Evolutionary conservation across 2,113 vertebrate genomes (phyloP), one percentile per base, ranked within the genome.

Genomic region (Myiozetetes cayanensis): DNA sequence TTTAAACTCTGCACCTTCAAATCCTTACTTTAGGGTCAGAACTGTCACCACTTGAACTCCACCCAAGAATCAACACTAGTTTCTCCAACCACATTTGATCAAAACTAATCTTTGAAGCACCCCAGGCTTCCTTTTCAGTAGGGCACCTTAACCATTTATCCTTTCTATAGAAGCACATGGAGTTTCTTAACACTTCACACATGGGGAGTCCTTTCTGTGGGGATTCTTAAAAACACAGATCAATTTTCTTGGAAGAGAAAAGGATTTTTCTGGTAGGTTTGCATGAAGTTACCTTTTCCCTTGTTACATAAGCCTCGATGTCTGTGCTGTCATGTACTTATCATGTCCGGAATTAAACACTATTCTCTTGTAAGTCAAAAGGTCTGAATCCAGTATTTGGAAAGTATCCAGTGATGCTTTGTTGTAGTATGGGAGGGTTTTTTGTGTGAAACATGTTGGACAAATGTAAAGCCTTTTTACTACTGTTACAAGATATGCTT

Each of bases 381-480:
- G 59, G 30, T 39, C 12, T 77, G 55, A 86, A 70, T 33, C 25
- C 56, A 89, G 52, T 74, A 67, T 46, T 72, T 87, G 91, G 91
- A 80, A 78, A 66, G 77, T 30, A 67, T 89, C 87, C 91, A 92
- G 39, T 7, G 22, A 59, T 70, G 43, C n/a, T 83, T 79, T 27
- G 24, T 2, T 58, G 58, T n/a, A 86, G 72, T 46, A 84, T 47
- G 73, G 49, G 14, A 41, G 24, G 13, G 44, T 91, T 87, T 15
- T 94, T 85, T 16, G 15, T 61, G 87, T 81, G 39, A 95, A 95
- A 84, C 41, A 93, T 20, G 16, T 24, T 91, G 81, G 58, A 85
- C 61, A 89, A 94, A 71, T 4, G 18, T 44, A 95, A 95, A 92
- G 80, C 65, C 56, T 74, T 92, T 91, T 93, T 67, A 85, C 73